phyloP scores from a whole-genome alignment of 2,888 invertebrate species.

The Matsumyia berberina region DNA sequence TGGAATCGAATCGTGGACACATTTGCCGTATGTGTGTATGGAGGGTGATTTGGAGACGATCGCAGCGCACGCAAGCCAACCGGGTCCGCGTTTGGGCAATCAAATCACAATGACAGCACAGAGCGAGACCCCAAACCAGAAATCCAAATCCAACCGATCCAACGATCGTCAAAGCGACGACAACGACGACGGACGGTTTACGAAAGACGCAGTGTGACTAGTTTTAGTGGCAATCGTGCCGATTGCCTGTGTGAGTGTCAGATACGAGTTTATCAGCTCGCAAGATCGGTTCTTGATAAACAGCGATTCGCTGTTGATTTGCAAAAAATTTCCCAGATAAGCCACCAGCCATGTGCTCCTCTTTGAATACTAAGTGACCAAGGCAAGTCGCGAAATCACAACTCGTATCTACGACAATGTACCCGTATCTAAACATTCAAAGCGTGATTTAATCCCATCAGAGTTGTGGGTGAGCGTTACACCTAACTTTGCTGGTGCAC shows the following conservation, averaged over 20 bases:
- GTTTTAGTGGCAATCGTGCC: constrained; percentile 31
- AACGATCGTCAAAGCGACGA: constrained; percentile 18
- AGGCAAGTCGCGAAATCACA: constrained; percentile 10
- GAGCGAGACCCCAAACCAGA: constrained; percentile 58
- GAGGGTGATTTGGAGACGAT: constrained; percentile 56
- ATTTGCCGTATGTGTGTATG: constrained; percentile 5
- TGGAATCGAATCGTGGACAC: constrained; percentile 40
- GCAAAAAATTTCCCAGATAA: constrained; percentile 59
- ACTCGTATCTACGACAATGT: constrained; percentile 44
- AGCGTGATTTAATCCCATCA: constrained; percentile 66
- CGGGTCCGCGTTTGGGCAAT: constrained; percentile 57
- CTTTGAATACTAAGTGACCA: constrained; percentile 56
- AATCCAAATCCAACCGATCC: constrained; percentile 39
- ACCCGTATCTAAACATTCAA: constrained; percentile 30
- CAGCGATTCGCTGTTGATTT: constrained; percentile 61
- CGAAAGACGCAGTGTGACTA: constrained; percentile 41
- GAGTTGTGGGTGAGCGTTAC: constrained; percentile 66
- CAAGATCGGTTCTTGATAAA: constrained; percentile 63
- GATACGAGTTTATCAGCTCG: constrained; percentile 57
- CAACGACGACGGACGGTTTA: constrained; percentile 31
- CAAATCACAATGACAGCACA: constrained; percentile 61
- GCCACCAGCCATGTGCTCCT: constrained; percentile 38
- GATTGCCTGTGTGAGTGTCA: constrained; percentile 13
- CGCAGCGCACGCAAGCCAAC: constrained; percentile 53
- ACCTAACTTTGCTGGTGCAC: constrained; percentile 53